A percentile compares a stretch with the other conserved stretches of the same genome.
phyloP scores from a whole-genome alignment of 2,797 vertebrate species.

The Octomys mimax region DNA sequence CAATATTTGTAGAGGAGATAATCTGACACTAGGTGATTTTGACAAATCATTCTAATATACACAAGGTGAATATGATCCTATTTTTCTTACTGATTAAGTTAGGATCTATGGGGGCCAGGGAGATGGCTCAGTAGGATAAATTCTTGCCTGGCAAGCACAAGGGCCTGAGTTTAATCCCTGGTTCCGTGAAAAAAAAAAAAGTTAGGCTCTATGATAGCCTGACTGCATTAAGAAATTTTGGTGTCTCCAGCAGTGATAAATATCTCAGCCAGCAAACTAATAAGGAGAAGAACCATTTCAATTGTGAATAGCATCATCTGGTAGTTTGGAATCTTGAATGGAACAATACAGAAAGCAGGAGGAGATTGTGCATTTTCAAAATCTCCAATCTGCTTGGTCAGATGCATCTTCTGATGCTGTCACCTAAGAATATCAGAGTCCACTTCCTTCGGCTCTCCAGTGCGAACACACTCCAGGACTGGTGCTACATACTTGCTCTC shows the following conservation, averaged over 20 bases:
- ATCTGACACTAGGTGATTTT: neutral
- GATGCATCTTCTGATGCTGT: neutral
- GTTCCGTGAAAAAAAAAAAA: neutral
- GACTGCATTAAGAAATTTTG: neutral
- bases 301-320: neutral
- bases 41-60: neutral
- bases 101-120: neutral
- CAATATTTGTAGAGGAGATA: neutral
- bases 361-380: neutral
- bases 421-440: neutral
- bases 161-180: too few species aligned
- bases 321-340: neutral
- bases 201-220: neutral
- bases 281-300: neutral
- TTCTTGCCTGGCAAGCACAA: too few species aligned
- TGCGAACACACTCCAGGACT: neutral
- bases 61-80: neutral
- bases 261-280: neutral
- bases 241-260: neutral
- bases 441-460: neutral
- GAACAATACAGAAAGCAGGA: neutral
- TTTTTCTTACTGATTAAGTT: slow-evolving; percentile 36
- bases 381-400: neutral
- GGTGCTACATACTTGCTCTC: neutral
- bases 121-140: too few species aligned